These are phyloP conservation scores for Papilio helenus DNA, from an alignment of 1,140 invertebrate genomes.

Conservation along the genomic window DNA sequence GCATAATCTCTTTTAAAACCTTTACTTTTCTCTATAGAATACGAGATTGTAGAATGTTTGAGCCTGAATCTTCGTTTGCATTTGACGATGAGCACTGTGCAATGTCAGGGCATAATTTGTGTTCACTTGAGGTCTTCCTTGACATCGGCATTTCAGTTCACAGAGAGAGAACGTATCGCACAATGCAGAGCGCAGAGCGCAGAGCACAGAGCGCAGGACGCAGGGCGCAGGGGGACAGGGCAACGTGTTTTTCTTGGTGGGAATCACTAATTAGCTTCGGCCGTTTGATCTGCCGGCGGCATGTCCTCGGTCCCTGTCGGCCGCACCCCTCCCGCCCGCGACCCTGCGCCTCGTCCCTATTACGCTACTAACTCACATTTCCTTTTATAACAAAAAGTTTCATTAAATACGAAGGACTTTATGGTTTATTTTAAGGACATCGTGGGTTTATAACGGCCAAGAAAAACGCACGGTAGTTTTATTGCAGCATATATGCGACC, in stretches of 20 bases:
- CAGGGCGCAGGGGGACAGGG: not conserved
- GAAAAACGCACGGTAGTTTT: not conserved
- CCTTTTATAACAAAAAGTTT: constrained; percentile 22
- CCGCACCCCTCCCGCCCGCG: not conserved
- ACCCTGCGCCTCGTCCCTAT: constrained; percentile 1
- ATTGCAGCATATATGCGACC: not conserved
- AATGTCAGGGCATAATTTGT: not conserved
- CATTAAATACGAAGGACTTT: constrained; percentile 15
- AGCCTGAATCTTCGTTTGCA: not conserved
- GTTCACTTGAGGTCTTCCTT: not conserved
- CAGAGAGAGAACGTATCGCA: not conserved
- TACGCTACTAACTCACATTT: constrained; percentile 19
- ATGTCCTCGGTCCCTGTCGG: constrained; percentile 14
- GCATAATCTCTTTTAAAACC: too few relatives aligned
- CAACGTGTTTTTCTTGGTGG: constrained; percentile 26
- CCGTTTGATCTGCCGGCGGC: constrained; percentile 34
- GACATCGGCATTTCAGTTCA: not conserved
- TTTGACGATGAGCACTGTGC: not conserved
- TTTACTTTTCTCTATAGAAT: too few relatives aligned
- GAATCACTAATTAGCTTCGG: constrained; percentile 37
- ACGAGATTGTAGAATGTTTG: not conserved
- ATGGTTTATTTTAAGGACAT: not conserved
- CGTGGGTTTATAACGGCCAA: not conserved
- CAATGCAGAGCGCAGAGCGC: not conserved
- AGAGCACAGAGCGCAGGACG: not conserved